Conservation (phyloP, 2,888 invertebrate genomes). For the Idaea straminata region DNA sequence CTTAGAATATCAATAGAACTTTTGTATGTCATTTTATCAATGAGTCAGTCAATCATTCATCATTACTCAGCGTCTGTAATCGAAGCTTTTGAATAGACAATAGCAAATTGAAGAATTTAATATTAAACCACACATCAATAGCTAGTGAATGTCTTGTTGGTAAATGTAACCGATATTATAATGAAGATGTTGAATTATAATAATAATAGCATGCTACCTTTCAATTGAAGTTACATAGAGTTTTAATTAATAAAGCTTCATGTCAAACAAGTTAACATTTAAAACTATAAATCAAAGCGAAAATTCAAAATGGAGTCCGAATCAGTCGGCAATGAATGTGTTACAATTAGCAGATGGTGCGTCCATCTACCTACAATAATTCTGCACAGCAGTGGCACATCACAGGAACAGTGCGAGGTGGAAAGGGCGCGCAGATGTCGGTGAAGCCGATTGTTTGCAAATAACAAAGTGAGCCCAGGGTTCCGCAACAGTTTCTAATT, state of each 20-base stretch:
- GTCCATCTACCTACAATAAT: slow-evolving; percentile 34
- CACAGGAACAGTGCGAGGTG: slow-evolving; percentile 28
- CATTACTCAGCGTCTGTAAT: slow-evolving; percentile 61
- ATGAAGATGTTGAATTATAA: neutral
- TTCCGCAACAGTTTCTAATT: slow-evolving; percentile 75
- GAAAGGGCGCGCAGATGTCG: slow-evolving; percentile 66
- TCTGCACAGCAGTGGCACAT: slow-evolving; percentile 34
- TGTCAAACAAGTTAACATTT: neutral
- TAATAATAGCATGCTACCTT: neutral
- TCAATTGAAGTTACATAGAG: neutral
- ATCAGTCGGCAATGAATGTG: slow-evolving; percentile 42
- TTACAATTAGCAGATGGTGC: slow-evolving; percentile 64
- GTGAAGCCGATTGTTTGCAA: slow-evolving; percentile 65
- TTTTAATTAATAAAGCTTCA: neutral
- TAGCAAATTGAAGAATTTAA: slow-evolving; percentile 33
- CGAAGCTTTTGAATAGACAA: slow-evolving; percentile 51
- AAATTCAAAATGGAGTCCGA: neutral
- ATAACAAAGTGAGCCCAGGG: slow-evolving; percentile 70
- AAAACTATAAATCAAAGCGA: neutral
- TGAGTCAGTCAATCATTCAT: slow-evolving; percentile 61
- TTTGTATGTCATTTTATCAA: slow-evolving; percentile 55
- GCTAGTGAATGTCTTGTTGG: slow-evolving; percentile 17
- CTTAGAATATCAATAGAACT: slow-evolving; percentile 35
- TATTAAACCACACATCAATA: slow-evolving; percentile 23
- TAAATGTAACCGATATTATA: slow-evolving; percentile 9